Evolutionary conservation across 2,113 vertebrate species (phyloP), one percentile per base, ranked within the genome.

Genomic region (Hemibagrus wyckioides): DNA sequence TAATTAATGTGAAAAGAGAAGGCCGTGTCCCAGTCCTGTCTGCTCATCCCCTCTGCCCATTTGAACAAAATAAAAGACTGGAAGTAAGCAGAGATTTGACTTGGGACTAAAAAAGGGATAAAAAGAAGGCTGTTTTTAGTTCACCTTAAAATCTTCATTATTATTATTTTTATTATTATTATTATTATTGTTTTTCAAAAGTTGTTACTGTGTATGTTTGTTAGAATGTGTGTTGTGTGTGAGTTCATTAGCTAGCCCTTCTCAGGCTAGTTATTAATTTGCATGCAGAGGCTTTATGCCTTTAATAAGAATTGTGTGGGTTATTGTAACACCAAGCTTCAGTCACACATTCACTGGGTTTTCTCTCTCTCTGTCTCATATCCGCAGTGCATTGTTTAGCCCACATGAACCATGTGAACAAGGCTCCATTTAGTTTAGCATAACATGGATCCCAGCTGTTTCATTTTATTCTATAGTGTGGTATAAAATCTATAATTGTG

Each of bases 1-100:
- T 95, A 95, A 95, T 95, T 95, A 95, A 95, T 94, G 93, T 95
- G 93, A 93, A 94, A 94, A 94, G 93, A 84, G 92, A 93, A 93
- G 92, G 92, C 91, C 88, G 91, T 94, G 94, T 94, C 93, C 93
- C 92, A 92, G 92, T 93, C 92, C 93, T 90, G 92, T 93, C 92
- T 92, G 89, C 92, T 93, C 86, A 90, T 92, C 92, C 89, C 90
- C 91, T 93, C 93, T 94, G 94, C 94, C 94, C 93, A 92, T 93
- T 92, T 94, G 90, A 94, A 94, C 91, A 93, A 91, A 94, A 93
- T 94, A 91, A 94, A 94, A 92, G 89, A 86, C 90, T 92, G 33
- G 8, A 88, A 92, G 90, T 88, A 90, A 86, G 57, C 90, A 91
- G 89, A 92, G 89, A 92, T 75, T 89, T 89, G 87, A 88, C 80